Evolutionary conservation across 2,888 invertebrate species (phyloP).

Genomic region (Agonopterix subpropinquella): DNA sequence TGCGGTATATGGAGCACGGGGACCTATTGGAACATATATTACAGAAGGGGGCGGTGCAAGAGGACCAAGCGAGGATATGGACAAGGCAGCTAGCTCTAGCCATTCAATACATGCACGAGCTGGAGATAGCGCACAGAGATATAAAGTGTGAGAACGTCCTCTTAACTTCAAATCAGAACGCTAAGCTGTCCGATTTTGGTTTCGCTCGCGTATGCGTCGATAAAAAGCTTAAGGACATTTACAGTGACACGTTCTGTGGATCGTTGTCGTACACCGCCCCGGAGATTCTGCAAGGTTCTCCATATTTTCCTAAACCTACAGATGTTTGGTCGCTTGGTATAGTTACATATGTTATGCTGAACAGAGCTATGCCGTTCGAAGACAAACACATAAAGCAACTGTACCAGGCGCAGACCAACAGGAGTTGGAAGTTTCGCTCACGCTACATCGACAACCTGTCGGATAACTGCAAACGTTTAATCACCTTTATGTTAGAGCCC

Average conservation of each 20-base stretch:
- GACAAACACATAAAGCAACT: slow-evolving; percentile 83
- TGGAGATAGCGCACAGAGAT: slow-evolving; percentile 86
- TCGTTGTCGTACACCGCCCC: slow-evolving; percentile 92
- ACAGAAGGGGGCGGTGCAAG: slow-evolving; percentile 79
- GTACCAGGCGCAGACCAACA: slow-evolving; percentile 76
- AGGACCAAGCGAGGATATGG: slow-evolving; percentile 83
- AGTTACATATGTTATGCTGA: slow-evolving; percentile 88
- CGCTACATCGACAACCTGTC: slow-evolving; percentile 76
- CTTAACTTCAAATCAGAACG: slow-evolving; percentile 82
- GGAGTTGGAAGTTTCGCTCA: slow-evolving; percentile 81
- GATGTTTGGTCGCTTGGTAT: slow-evolving; percentile 90
- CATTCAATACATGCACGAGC: slow-evolving; percentile 83
- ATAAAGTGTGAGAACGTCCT: slow-evolving; percentile 91
- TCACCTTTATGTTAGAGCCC: slow-evolving; percentile 81
- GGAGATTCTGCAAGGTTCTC: slow-evolving; percentile 86
- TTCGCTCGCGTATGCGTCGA: slow-evolving; percentile 77
- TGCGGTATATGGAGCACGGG: slow-evolving; percentile 84
- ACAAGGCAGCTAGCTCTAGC: slow-evolving; percentile 80
- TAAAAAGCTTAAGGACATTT: slow-evolving; percentile 54
- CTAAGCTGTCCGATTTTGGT: slow-evolving; percentile 89
- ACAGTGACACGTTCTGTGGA: slow-evolving; percentile 90
- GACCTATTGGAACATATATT: slow-evolving; percentile 84
- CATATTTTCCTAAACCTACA: slow-evolving; percentile 82
- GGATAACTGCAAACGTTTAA: slow-evolving; percentile 77
- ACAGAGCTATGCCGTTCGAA: slow-evolving; percentile 90